Percentiles rank a stretch among this genome's conserved stretches.
Conservation (phyloP, 2,888 invertebrate species). For the Macrostomum cliftonense region DNA sequence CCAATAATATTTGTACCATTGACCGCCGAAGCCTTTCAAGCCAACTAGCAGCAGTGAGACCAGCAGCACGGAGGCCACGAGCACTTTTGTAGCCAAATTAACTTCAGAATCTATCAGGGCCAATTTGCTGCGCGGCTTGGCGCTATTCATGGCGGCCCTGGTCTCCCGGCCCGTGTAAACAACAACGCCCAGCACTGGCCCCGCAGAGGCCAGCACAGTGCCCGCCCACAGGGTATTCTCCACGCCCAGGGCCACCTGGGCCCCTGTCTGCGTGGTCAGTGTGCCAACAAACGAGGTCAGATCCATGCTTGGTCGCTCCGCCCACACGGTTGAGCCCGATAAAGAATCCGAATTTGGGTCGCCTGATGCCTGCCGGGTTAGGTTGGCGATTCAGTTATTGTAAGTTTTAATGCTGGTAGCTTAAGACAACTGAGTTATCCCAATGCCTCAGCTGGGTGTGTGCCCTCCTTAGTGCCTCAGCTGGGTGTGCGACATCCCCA, state of each 20-base stretch:
- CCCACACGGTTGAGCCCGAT: too few species aligned
- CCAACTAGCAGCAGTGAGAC: slow-evolving; percentile 81
- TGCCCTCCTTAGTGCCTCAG: too few species aligned
- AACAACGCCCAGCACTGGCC: slow-evolving; percentile 78
- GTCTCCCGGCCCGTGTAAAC: slow-evolving; percentile 93
- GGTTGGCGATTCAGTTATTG: too few species aligned
- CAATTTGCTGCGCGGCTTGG: slow-evolving; percentile 9
- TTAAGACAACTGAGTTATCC: too few species aligned
- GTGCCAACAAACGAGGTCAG: too few species aligned
- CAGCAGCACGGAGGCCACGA: slow-evolving; percentile 72
- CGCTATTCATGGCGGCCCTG: slow-evolving; percentile 75
- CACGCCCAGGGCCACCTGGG: slow-evolving; percentile 61
- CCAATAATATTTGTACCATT: slow-evolving; percentile 88
- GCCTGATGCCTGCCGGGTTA: too few species aligned
- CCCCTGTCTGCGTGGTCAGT: too few species aligned
- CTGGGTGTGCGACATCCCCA: too few species aligned
- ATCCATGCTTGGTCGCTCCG: too few species aligned
- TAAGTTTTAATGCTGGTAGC: too few species aligned
- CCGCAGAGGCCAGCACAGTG: slow-evolving; percentile 91
- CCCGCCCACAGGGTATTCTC: slow-evolving; percentile 97
- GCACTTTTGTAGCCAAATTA: slow-evolving; percentile 74
- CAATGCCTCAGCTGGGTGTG: too few species aligned
- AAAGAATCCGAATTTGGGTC: too few species aligned
- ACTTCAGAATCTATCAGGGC: slow-evolving; percentile 85
- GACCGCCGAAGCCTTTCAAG: slow-evolving; percentile 70